Conservation (phyloP, 2,113 vertebrate genomes). For the Suricata suricatta region DNA sequence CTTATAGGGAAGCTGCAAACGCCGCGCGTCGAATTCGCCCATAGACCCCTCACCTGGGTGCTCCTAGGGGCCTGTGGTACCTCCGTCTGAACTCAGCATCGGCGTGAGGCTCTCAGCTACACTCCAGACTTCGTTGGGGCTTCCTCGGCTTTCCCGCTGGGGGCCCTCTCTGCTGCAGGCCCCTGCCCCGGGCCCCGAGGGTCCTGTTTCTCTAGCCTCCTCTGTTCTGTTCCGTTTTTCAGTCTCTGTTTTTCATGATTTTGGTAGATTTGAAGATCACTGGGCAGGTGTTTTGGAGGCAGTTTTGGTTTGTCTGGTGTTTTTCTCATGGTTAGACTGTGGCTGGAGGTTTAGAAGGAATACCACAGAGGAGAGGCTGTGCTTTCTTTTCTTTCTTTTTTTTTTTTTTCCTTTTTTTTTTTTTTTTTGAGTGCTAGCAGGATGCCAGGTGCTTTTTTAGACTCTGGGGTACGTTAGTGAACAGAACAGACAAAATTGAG, state of each 20-base stretch:
- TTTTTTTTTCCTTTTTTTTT: neutral
- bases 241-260: neutral
- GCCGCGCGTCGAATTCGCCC: too few species aligned
- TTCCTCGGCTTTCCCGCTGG: neutral
- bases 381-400: too few species aligned
- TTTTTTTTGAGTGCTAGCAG: neutral
- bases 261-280: neutral
- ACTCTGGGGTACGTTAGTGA: neutral
- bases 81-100: neutral
- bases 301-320: neutral
- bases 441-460: neutral
- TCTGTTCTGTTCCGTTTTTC: neutral
- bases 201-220: neutral
- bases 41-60: neutral
- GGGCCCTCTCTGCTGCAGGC: neutral
- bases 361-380: neutral
- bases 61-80: neutral
- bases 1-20: neutral
- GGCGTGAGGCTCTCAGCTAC: neutral
- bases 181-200: rapidly evolving
- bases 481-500: neutral
- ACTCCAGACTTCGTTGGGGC: neutral
- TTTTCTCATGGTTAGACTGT: neutral
- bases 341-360: neutral
- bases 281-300: neutral